Percentiles rank a stretch among this genome's conserved stretches.
phyloP scores from a whole-genome alignment of 2,888 invertebrate species.

The Allygus modestus region DNA sequence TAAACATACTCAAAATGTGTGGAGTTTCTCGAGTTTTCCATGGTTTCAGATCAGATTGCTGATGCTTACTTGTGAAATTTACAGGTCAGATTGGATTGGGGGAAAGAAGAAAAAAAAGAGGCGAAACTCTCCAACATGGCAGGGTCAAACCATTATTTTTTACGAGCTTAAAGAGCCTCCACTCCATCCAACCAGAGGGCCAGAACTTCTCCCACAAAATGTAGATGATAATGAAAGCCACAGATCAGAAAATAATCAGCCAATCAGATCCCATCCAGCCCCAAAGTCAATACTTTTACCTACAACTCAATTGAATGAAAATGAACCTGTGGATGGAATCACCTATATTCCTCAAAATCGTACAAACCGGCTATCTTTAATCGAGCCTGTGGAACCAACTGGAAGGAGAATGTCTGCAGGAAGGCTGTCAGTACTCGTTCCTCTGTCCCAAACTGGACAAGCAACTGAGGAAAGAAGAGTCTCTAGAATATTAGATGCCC shows the following conservation, averaged over 20 bases:
- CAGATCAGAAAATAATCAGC: not conserved
- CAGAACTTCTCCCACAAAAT: not conserved
- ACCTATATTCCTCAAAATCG: not conserved
- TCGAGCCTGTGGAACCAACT: not conserved
- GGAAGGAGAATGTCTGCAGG: not conserved
- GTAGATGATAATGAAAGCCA: not conserved
- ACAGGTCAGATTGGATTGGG: slow-evolving; percentile 1
- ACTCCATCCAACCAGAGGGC: not conserved
- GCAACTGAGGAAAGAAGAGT: not conserved
- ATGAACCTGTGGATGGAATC: not conserved
- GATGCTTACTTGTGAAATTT: slow-evolving; percentile 12
- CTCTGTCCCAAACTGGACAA: not conserved
- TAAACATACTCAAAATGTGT: no score
- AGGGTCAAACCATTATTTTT: not conserved
- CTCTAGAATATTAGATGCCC: not conserved
- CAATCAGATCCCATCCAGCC: not conserved
- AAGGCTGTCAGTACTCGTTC: not conserved
- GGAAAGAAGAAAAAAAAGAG: slow-evolving; percentile 1
- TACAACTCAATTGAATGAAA: not conserved
- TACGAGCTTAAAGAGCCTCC: not conserved
- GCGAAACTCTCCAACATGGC: not conserved
- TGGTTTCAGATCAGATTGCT: no score
- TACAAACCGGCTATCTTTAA: not conserved
- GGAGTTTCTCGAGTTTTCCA: no score
- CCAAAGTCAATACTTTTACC: not conserved